Conservation (phyloP, 2,113 vertebrate genomes). For the Passer montanus region DNA sequence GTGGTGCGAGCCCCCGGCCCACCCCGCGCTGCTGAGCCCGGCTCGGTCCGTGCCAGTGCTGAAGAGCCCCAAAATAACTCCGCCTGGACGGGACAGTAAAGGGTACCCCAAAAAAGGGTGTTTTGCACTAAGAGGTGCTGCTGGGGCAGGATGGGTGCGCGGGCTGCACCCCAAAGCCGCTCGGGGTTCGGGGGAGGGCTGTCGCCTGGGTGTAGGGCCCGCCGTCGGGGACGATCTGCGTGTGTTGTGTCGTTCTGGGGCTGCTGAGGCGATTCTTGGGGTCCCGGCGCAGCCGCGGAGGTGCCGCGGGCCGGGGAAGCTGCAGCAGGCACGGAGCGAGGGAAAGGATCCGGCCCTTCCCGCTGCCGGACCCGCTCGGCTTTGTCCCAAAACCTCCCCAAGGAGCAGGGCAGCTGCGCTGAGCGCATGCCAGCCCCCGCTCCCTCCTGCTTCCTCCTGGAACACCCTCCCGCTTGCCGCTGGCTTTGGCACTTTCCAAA, state of each 20-base stretch:
- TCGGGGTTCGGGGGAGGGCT: too few species aligned
- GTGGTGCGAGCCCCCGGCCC: not conserved
- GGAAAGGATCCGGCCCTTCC: not conserved
- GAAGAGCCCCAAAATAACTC: not conserved
- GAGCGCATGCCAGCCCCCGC: not conserved
- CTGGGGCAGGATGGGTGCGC: not conserved
- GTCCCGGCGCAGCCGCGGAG: not conserved
- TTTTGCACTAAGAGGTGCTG: not conserved
- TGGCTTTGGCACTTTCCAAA: not conserved
- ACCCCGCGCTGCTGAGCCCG: accelerated
- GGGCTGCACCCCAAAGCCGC: not conserved
- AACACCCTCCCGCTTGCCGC: not conserved
- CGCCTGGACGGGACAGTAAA: not conserved
- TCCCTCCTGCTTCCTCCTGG: not conserved
- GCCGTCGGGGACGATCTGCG: not conserved
- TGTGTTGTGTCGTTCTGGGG: not conserved
- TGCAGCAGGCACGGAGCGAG: not conserved
- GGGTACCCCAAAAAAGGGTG: not conserved
- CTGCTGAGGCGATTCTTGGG: not conserved
- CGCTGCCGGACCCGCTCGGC: not conserved
- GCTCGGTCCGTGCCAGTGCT: not conserved
- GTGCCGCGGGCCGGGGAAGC: accelerated
- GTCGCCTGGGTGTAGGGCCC: too few species aligned
- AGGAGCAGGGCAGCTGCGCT: not conserved
- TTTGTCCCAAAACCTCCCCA: not conserved